These are phyloP conservation scores for Metopolophium dirhodum DNA, from an alignment of 1,140 invertebrate species.

Conservation along the genomic window DNA sequence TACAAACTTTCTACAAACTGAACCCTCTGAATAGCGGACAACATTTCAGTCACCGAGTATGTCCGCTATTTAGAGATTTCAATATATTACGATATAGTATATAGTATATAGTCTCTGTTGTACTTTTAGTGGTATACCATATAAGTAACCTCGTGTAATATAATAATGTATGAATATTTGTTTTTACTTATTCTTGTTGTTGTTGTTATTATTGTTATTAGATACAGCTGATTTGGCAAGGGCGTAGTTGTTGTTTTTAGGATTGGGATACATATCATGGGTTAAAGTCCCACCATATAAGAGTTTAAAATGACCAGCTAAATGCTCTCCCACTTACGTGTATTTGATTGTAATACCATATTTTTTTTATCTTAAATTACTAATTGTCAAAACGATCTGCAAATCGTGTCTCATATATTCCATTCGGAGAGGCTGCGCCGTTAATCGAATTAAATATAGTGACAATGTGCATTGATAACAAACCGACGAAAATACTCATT, in stretches of 20 bases:
- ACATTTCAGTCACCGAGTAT: too few species aligned
- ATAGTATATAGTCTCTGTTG: background rate
- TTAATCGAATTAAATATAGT: background rate
- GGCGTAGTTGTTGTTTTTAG: background rate
- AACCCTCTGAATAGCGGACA: too few species aligned
- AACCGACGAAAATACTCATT: background rate
- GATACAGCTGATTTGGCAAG: background rate
- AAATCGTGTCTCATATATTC: background rate
- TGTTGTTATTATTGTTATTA: background rate
- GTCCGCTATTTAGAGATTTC: too few species aligned
- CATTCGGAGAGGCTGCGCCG: background rate
- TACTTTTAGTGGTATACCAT: background rate
- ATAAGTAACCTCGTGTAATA: background rate
- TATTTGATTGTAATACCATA: background rate
- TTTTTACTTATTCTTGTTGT: background rate
- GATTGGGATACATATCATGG: background rate
- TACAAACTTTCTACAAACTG: too few species aligned
- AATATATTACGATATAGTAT: background rate
- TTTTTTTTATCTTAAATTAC: background rate
- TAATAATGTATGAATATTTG: background rate
- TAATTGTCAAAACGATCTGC: background rate
- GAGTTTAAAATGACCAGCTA: background rate
- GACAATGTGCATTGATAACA: background rate
- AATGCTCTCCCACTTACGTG: background rate
- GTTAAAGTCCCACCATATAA: background rate